These are phyloP conservation scores for Amphipyra tragopoginis DNA, from an alignment of 2,888 invertebrate species.

Conservation along the genomic window DNA sequence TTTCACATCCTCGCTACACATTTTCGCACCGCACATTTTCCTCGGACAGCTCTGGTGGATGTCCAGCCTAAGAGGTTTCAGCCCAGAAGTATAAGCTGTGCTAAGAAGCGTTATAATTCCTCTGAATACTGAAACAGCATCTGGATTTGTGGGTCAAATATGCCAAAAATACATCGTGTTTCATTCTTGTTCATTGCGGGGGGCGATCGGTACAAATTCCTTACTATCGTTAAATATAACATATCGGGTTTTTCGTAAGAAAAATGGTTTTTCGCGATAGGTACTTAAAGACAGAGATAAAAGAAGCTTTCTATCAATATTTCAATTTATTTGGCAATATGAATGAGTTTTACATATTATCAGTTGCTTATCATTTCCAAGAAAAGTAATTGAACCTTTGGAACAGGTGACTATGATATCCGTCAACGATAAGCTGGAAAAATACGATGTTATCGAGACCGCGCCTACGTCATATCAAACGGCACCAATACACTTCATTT, in stretches of 20 bases:
- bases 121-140: constrained; percentile 6
- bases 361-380: constrained; percentile 10
- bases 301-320: neutral
- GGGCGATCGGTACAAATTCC: neutral
- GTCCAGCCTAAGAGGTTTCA: no score
- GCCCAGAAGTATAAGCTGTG: no score
- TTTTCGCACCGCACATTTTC: no score
- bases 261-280: no score
- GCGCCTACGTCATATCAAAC: constrained; percentile 9
- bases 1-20: no score
- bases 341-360: neutral
- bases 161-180: constrained; percentile 29
- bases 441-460: constrained; percentile 16
- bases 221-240: neutral
- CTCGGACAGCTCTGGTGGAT: no score
- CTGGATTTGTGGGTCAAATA: constrained; percentile 35
- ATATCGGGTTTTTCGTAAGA: neutral
- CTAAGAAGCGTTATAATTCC: no score
- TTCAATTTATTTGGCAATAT: neutral
- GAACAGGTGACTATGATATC: constrained; percentile 13
- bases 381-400: constrained; percentile 29
- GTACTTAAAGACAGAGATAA: no score
- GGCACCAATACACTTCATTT: constrained; percentile 22
- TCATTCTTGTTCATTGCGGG: neutral
- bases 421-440: constrained; percentile 23